These are phyloP conservation scores for Germaria angustata DNA, from an alignment of 2,888 invertebrate species.

Conservation along the genomic window DNA sequence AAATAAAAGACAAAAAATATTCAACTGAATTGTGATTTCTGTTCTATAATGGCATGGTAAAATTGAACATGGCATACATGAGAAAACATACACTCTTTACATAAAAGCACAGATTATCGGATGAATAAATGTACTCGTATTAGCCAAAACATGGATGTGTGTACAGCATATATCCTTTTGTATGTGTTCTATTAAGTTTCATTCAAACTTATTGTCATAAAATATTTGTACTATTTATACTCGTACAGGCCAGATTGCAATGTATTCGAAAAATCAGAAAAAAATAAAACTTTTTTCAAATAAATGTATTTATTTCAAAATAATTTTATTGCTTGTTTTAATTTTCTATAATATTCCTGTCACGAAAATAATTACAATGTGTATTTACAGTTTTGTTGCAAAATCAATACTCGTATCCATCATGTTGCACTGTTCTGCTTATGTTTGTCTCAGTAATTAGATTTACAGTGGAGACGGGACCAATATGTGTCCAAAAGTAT, in stretches of 20 bases:
- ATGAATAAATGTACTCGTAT: background rate
- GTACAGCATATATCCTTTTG: background rate
- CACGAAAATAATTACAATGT: no score
- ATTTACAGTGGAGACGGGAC: no score
- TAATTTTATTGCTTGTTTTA: no score
- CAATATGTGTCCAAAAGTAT: no score
- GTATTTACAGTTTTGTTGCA: no score
- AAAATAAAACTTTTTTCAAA: background rate
- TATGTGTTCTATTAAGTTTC: background rate
- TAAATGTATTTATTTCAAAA: background rate
- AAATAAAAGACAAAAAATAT: background rate
- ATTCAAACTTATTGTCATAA: background rate
- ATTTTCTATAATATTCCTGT: no score
- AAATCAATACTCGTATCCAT: no score
- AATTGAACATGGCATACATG: slow-evolving; percentile 38
- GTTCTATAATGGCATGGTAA: slow-evolving; percentile 43
- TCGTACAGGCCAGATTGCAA: background rate
- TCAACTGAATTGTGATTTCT: slow-evolving; percentile 40
- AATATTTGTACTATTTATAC: background rate
- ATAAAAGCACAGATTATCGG: background rate
- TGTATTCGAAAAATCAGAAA: background rate
- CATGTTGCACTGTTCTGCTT: no score
- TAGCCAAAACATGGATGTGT: background rate
- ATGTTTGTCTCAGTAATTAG: no score
- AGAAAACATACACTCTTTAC: slow-evolving; percentile 5